Conservation (phyloP, 2,797 vertebrate genomes). For the Trematomus bernacchii region DNA sequence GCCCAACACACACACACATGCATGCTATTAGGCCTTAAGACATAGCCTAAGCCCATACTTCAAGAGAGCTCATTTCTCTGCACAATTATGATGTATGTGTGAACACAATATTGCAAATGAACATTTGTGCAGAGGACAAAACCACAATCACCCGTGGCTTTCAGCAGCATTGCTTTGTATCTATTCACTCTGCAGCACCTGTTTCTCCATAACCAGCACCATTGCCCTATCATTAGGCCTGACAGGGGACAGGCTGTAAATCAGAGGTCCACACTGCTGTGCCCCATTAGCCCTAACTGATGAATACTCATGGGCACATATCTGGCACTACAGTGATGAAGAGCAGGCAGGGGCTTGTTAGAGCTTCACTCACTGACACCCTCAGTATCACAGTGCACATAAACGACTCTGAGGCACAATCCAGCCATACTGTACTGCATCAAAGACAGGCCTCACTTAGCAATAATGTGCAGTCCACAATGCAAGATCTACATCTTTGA, state of each 20-base stretch:
- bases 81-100: constrained; percentile 65
- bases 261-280: constrained; percentile 77
- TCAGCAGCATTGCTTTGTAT: constrained; percentile 69
- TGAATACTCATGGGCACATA: constrained; percentile 81
- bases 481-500: constrained; percentile 27
- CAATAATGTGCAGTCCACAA: constrained; percentile 28
- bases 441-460: constrained; percentile 3
- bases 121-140: constrained; percentile 74
- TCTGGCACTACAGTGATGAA: constrained; percentile 74
- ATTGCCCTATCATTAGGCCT: constrained; percentile 78
- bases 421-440: constrained; percentile 14
- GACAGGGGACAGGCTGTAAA: constrained; percentile 75
- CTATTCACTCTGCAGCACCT: constrained; percentile 76
- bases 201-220: constrained; percentile 72
- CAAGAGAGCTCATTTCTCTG: constrained; percentile 64
- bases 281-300: constrained; percentile 75
- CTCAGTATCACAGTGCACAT: constrained; percentile 39
- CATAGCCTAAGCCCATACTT: constrained; percentile 29
- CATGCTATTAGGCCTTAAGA: constrained; percentile 10
- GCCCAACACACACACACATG: constrained; percentile 2
- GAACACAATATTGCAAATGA: constrained; percentile 78
- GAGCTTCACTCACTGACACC: constrained; percentile 49
- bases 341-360: constrained; percentile 54
- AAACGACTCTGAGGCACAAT: constrained; percentile 34
- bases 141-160: constrained; percentile 75